Base-by-base conservation (phyloP, 2,113 vertebrate genomes). In the Zapus hudsonius region DNA sequence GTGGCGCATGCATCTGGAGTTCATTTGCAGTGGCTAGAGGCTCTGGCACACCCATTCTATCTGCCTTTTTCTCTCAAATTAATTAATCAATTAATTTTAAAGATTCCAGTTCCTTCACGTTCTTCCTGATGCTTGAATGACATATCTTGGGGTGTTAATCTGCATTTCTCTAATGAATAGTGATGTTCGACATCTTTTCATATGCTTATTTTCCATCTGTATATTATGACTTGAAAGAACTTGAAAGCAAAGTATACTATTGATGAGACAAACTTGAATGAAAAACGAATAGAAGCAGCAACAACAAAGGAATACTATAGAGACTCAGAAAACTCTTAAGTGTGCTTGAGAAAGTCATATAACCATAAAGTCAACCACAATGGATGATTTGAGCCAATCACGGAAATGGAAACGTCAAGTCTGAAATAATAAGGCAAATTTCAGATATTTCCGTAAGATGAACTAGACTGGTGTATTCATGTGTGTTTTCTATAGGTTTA, bases 401-500 rank as follows among this genome's bases (percentile, higher is more conserved):
- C 84, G 55, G 52, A 89, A 95, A 87, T 63, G 15, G 74, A 85
- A 90, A 82, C 66, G 44, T 20, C 29, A 36, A 75, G 95, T 91
- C 42, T 91, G 64, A 95, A 93, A 87, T 84, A 90, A 95, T 38
- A 67, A 89, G 89, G 29, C 67, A 87, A 76, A 52, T 83, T 91
- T 94, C 33, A 91, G 80, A 63, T 91, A 83, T 69, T 79, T 92
- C 23, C 67, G 27, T 19, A 80, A 84, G 69, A 76, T 44, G 76
- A 89, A 95, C 47, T 81, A 10, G 57, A 57, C 66, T 27, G 33
- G 78, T 63, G 38, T 64, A 52, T 73, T 96, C 75, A 9, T 38
- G 20, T 91, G 25, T 27, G 55, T 40, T 84, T 84, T 92, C 84
- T 92, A 89, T 67, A 57, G 47, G 22, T 44, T 86, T 93, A 61